phyloP scores from a whole-genome alignment of 2,113 vertebrate genomes.

The human (Homo sapiens) region GRCh38 chr4:10763501-10764000 shows the following conservation, averaged over 20 bases:
- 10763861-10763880: not conserved
- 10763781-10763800: not conserved
- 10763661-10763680: not conserved
- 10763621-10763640: not conserved
- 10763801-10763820: not conserved
- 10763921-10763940: fast-evolving
- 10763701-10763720: fast-evolving
- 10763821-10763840: fast-evolving
- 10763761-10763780: not conserved
- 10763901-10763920: too few relatives aligned
- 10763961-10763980: not conserved
- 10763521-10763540: not conserved
- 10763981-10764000: not conserved
- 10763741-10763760: not conserved
- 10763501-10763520: not conserved
- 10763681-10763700: not conserved
- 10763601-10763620: not conserved
- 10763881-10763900: fast-evolving
- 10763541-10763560: not conserved
- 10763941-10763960: not conserved
- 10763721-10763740: fast-evolving
- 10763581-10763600: not conserved
- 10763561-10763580: too few relatives aligned
- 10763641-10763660: not conserved
- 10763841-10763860: not conserved